Evolutionary conservation across 2,113 vertebrate species (phyloP).

Genomic region (Cyanoderma ruficeps): DNA sequence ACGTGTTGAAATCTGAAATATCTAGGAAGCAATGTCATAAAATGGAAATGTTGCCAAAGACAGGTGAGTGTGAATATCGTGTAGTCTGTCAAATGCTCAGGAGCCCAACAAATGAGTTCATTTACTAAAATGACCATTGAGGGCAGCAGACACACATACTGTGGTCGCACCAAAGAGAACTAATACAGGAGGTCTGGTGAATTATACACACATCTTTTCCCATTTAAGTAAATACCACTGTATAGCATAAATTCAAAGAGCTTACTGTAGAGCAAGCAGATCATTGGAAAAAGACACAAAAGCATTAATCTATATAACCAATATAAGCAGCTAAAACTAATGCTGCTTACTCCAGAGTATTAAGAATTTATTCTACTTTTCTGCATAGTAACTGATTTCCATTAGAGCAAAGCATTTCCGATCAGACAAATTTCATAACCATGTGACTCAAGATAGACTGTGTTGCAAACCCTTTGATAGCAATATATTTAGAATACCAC

Average conservation of each 20-base stretch:
- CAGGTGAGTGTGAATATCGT: fast-evolving
- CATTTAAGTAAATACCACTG: not conserved
- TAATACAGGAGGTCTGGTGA: not conserved
- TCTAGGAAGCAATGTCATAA: not conserved
- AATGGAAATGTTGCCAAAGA: not conserved
- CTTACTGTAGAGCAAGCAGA: not conserved
- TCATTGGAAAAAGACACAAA: not conserved
- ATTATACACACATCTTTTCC: not conserved
- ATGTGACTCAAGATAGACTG: not conserved
- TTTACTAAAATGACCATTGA: not conserved
- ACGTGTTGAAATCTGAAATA: not conserved
- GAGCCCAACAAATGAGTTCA: not conserved
- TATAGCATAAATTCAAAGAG: not conserved
- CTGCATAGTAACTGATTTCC: not conserved
- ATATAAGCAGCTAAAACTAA: constrained; percentile 6
- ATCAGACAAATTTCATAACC: not conserved
- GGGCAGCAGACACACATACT: not conserved
- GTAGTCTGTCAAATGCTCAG: not conserved
- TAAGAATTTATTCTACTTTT: not conserved
- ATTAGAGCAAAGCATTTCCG: not conserved
- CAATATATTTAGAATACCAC: not conserved
- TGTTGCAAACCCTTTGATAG: not conserved
- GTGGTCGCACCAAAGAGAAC: not conserved
- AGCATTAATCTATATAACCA: constrained; percentile 3
- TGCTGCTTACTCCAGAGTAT: not conserved